Evolutionary conservation across 2,113 vertebrate species (phyloP).

Genomic region (Nycticorax nycticorax): DNA sequence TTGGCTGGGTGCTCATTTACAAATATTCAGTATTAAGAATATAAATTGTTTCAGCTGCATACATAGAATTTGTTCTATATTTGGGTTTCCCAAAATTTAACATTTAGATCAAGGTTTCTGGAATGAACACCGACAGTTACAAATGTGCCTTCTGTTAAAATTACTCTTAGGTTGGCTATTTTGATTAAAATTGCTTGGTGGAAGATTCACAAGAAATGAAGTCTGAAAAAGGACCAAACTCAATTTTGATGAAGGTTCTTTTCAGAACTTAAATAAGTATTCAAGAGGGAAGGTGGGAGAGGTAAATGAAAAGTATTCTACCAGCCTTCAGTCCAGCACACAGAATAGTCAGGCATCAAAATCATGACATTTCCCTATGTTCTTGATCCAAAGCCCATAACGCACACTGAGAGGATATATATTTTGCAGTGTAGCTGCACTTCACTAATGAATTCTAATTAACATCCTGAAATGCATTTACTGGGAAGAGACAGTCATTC

Average conservation of each 20-base stretch:
- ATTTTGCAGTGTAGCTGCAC: background rate
- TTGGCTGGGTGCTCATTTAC: background rate
- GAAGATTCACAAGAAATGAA: conserved; percentile 28
- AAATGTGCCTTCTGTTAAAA: conserved; percentile 29
- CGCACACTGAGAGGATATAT: accelerated
- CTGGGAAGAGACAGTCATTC: background rate
- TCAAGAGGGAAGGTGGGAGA: background rate
- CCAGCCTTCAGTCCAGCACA: background rate
- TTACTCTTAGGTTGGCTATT: background rate
- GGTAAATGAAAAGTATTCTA: background rate
- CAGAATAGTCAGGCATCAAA: background rate
- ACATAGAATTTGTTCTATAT: background rate
- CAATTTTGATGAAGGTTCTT: conserved; percentile 5
- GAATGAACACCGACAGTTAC: conserved; percentile 21
- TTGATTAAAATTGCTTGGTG: conserved; percentile 24
- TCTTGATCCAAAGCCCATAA: background rate
- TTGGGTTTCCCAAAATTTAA: background rate
- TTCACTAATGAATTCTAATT: background rate
- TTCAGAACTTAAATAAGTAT: background rate
- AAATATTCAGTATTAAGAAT: background rate
- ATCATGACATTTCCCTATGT: background rate
- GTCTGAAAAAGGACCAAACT: conserved; percentile 14
- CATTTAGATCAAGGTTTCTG: background rate
- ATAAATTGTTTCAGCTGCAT: conserved; percentile 4
- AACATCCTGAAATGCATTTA: background rate